These are phyloP conservation scores for Aphidius colemani DNA, from an alignment of 2,888 invertebrate genomes.

Conservation along the genomic window DNA sequence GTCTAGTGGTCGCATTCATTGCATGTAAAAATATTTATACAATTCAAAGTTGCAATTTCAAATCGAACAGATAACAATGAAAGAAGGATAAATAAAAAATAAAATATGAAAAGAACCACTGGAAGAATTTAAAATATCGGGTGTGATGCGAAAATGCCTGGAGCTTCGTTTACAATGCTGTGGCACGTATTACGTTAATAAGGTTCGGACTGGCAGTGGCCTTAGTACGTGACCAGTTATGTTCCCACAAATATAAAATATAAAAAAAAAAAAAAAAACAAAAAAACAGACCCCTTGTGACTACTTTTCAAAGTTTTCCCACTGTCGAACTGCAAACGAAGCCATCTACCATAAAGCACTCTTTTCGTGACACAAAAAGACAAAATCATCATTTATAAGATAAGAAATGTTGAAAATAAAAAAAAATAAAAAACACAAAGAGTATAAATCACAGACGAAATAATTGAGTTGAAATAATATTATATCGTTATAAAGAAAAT, in stretches of 20 bases:
- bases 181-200: constrained; percentile 37
- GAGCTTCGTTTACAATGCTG: constrained; percentile 34
- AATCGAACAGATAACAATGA: neutral
- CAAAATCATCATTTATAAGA: too few relatives aligned
- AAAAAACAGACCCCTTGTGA: neutral
- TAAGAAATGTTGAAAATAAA: too few relatives aligned
- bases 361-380: too few relatives aligned
- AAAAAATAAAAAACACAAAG: too few relatives aligned
- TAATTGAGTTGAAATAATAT: too few relatives aligned
- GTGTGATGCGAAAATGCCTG: constrained; percentile 22
- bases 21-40: constrained; percentile 10
- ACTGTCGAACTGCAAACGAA: constrained; percentile 22
- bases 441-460: too few relatives aligned
- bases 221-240: constrained; percentile 30
- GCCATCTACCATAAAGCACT: too few relatives aligned
- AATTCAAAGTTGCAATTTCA: neutral
- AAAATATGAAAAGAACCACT: constrained; percentile 16
- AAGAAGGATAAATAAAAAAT: neutral
- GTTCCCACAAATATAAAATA: too few relatives aligned
- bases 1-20: constrained; percentile 16
- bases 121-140: constrained; percentile 4
- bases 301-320: constrained; percentile 21
- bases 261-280: too few relatives aligned
- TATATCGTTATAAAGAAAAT: too few relatives aligned
- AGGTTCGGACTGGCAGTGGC: constrained; percentile 30